Base-by-base conservation (phyloP, 2,113 vertebrate genomes). In the Rostratula benghalensis region DNA sequence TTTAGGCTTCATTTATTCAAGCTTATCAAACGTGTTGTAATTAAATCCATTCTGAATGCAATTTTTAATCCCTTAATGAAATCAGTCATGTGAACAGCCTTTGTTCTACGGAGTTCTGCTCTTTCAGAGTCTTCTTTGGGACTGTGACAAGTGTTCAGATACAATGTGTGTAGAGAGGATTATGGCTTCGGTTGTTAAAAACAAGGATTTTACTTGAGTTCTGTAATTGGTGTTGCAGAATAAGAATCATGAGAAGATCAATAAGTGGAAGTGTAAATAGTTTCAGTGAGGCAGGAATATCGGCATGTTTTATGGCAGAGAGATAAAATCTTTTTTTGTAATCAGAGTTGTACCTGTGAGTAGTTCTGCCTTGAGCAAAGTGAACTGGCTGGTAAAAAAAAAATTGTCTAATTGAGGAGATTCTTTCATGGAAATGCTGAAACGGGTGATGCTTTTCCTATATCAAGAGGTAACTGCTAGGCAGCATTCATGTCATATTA, bases 41-140 rank as follows among this genome's bases (percentile, higher is more conserved):
- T 60, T 81, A 89, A 94, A 94, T 92, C 57, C 33, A 51, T 64
- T 87, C 51, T 79, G 94, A 95, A 87, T 60, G 48, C 33, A 68
- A 12, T 94, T 93, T 95, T 84, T 94, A 87, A 92, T 96, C 91
- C 89, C 21, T 81, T 94, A 91, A 91, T 94, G 60, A 70, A 87
- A 71, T 93, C 93, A 93, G 74, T 84, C 83, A 84, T 86, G 64
- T 87, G 83, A 70, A 71, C 69, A 94, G 69, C 45, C 39, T 87
- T 89, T 94, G 60, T 89, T 93, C 73, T 80, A 31, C 3, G 3
- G 68, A 63, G 33, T 59, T 81, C 33, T 83, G 22, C 60, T 92
- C n/a, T 75, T 84, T 68, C 33, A 31, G 64, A 74, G 37, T 70
- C 30, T 18, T 95, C 81, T 67, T 89, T 1, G 3, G 65, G 64